Base-by-base conservation (phyloP, 2,888 invertebrate species). In the Caenorhabditis japonica region DNA sequence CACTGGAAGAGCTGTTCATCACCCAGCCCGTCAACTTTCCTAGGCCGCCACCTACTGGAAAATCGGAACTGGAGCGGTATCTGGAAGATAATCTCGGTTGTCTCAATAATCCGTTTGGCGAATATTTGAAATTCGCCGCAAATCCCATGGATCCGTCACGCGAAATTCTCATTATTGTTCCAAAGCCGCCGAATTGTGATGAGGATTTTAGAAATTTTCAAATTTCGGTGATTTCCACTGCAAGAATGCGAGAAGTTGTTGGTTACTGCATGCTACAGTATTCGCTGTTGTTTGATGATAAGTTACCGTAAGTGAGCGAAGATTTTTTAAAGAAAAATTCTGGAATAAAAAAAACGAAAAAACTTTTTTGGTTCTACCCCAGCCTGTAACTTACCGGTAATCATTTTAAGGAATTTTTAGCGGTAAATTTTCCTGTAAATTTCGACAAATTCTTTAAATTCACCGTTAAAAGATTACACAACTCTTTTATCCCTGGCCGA, bases 211-310 rank as follows among this genome's bases (percentile, higher is more conserved):
- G 49, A 43, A 30, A 17, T 15, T 38, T 58, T 13, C 43, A 74
- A 46, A 41, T 78, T 10, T 53, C 43, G 4, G 79, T 79, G 5
- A 23, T 69, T 23, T 34, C 68, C 8, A 52, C 60, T 2, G 66
- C 72, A 8, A 44, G 70, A 38, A 71, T 79, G 33, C 30, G 68
- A 38, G 75, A 79, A 36, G 75, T 76, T 4, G 62, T 76, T 30
- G 75, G 70, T 10, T 70, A 69, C 39, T 70, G 69, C 36, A 30
- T 62, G 41, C 34, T 70, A 1, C 61, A 70, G 44, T 75, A 71
- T 49, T 60, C 39, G 47, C 33, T 58, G 38, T 38, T 19, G 13
- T 71, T 55, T 41, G 44, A 58, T 15, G 34, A 58, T 15, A 19
- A 30, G 21, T 52, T 68, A 38, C 69, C 69, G 69, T 69, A 5